A percentile compares a stretch with the other conserved stretches of the same genome.
These are phyloP conservation scores for Zoanthus sociatus DNA, from an alignment of 92 coral and sea anemone species.

Conservation along the genomic window DNA sequence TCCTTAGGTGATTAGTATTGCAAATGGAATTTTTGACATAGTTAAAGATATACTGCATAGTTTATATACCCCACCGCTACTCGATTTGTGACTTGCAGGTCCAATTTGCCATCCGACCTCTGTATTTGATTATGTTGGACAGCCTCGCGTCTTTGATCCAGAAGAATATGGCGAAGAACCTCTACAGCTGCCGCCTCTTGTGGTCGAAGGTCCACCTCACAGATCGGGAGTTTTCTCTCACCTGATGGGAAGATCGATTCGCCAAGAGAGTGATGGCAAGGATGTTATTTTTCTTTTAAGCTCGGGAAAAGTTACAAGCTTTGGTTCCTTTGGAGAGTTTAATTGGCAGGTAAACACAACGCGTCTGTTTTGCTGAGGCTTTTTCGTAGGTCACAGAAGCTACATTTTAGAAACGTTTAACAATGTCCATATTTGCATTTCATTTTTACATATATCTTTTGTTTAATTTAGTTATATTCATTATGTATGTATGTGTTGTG, in stretches of 20 bases:
- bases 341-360: slow-evolving; percentile 90
- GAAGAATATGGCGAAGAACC: slow-evolving; percentile 73
- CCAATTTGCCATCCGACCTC: slow-evolving; percentile 29
- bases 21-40: too few relatives aligned
- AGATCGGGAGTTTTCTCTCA: slow-evolving; percentile 88
- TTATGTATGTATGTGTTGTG: too few relatives aligned
- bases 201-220: slow-evolving; percentile 79
- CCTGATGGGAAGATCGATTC: slow-evolving; percentile 82
- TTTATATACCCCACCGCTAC: background rate
- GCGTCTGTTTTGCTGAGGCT: too few relatives aligned
- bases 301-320: slow-evolving; percentile 84
- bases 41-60: too few relatives aligned
- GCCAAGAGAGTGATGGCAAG: slow-evolving; percentile 69
- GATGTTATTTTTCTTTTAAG: slow-evolving; percentile 82
- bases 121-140: slow-evolving; percentile 30
- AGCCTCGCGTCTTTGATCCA: slow-evolving; percentile 27
- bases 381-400: too few relatives aligned
- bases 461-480: too few relatives aligned
- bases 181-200: slow-evolving; percentile 81
- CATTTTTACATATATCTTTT: too few relatives aligned
- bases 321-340: slow-evolving; percentile 90
- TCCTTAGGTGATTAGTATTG: too few relatives aligned
- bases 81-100: slow-evolving; percentile 8
- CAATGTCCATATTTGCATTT: too few relatives aligned
- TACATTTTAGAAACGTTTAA: too few relatives aligned